A percentile compares a stretch with the other conserved stretches of the same genome.
Conservation (phyloP, 2,113 vertebrate genomes). For the Paedocypris sp. region DNA sequence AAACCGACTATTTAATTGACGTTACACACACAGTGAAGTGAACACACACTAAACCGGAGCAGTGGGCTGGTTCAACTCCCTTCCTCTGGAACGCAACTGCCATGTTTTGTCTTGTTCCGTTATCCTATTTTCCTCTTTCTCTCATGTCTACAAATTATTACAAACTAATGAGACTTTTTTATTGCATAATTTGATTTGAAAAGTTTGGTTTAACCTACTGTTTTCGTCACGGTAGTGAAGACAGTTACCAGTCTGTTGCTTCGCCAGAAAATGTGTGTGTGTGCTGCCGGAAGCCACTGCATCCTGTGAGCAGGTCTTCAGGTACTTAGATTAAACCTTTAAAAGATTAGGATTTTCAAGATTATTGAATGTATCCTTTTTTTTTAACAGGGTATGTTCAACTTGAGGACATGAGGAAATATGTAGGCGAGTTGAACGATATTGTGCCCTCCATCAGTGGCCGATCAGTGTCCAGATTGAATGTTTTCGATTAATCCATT, state of each 20-base stretch:
- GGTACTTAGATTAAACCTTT: slow-evolving; percentile 35
- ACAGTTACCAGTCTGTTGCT: slow-evolving; percentile 21
- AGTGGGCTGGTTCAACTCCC: too few relatives aligned
- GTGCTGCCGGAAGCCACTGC: slow-evolving; percentile 26
- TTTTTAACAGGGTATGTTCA: slow-evolving; percentile 42
- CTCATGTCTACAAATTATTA: too few relatives aligned
- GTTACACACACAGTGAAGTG: too few relatives aligned
- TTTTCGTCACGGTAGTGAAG: not conserved
- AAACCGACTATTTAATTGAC: too few relatives aligned
- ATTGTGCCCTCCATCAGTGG: slow-evolving; percentile 30
- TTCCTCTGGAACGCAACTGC: too few relatives aligned
- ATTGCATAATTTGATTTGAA: too few relatives aligned
- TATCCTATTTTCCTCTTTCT: too few relatives aligned
- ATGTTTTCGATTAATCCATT: slow-evolving; percentile 1
- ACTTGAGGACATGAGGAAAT: slow-evolving; percentile 48
- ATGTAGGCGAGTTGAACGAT: slow-evolving; percentile 48
- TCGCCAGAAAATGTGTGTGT: slow-evolving; percentile 14
- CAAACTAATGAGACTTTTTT: too few relatives aligned
- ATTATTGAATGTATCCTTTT: not conserved
- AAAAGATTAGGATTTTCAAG: not conserved
- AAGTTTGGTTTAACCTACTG: not conserved
- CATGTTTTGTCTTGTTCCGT: too few relatives aligned
- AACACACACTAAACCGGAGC: too few relatives aligned
- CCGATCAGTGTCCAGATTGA: slow-evolving; percentile 34
- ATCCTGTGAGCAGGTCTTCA: slow-evolving; percentile 41